Evolutionary conservation across 2,797 vertebrate species (phyloP).

Genomic region (Sphaeramia orbicularis): DNA sequence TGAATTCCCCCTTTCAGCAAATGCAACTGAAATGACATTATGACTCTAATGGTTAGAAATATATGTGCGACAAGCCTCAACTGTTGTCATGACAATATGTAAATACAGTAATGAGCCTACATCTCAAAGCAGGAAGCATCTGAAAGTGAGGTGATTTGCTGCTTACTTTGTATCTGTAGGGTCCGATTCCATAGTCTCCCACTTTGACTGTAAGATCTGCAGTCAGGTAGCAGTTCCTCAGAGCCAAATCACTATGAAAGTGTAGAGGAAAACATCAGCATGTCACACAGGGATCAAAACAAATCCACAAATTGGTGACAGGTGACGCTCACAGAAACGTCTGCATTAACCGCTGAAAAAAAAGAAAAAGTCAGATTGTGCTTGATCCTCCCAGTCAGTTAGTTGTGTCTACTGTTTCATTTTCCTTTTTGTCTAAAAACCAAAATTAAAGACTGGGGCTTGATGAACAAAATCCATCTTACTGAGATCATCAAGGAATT

Average conservation of each 20-base stretch:
- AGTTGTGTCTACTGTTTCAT: background rate
- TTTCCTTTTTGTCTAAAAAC: background rate
- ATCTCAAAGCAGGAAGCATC: background rate
- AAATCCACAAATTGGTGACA: slow-evolving; percentile 10
- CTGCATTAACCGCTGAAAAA: background rate
- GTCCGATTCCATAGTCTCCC: slow-evolving; percentile 95
- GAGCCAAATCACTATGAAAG: slow-evolving; percentile 90
- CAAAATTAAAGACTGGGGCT: background rate
- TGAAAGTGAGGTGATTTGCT: slow-evolving; percentile 12
- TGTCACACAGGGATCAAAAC: background rate
- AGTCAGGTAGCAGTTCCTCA: slow-evolving; percentile 97
- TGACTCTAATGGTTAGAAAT: background rate
- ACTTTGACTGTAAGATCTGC: slow-evolving; percentile 96
- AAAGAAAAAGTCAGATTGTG: background rate
- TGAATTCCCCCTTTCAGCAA: no score
- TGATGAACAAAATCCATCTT: background rate
- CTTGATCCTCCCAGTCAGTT: background rate
- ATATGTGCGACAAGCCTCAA: background rate
- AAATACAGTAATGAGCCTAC: background rate
- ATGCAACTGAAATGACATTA: background rate
- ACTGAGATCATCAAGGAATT: slow-evolving; percentile 11
- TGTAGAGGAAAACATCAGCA: slow-evolving; percentile 26
- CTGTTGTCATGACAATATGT: background rate
- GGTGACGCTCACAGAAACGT: background rate
- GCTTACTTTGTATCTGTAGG: slow-evolving; percentile 93